Evolutionary conservation across 2,888 invertebrate species (phyloP).

Genomic region (Automeris io): DNA sequence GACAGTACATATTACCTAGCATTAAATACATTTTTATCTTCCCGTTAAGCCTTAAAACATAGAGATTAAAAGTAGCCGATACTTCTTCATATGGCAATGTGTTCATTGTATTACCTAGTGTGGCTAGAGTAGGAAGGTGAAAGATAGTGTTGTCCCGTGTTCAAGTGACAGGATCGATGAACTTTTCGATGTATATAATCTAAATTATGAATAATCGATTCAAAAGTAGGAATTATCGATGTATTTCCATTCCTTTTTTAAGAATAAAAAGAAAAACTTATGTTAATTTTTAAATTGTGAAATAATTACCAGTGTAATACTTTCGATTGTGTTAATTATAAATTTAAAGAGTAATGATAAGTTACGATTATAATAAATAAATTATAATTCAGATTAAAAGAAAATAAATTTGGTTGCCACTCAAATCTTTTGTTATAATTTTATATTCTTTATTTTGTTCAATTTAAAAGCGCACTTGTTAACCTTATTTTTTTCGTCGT

Average conservation of each 20-base stretch:
- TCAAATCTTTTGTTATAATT: slow-evolving; percentile 26
- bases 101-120: slow-evolving; percentile 64
- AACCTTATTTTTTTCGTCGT: no score
- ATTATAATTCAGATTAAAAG: slow-evolving; percentile 42
- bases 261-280: slow-evolving; percentile 4
- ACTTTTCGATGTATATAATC: slow-evolving; percentile 38
- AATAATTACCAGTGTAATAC: slow-evolving; percentile 16
- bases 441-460: slow-evolving; percentile 20
- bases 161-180: slow-evolving; percentile 35
- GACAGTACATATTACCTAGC: no score
- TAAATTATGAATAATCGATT: slow-evolving; percentile 27
- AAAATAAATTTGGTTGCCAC: slow-evolving; percentile 35
- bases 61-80: slow-evolving; percentile 13
- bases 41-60: slow-evolving; percentile 10
- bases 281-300: slow-evolving; percentile 11
- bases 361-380: slow-evolving; percentile 22
- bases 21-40: slow-evolving; percentile 6
- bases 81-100: slow-evolving; percentile 47
- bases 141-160: slow-evolving; percentile 45
- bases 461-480: no score
- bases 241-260: slow-evolving; percentile 24
- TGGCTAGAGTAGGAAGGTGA: slow-evolving; percentile 53
- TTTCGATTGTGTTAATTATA: slow-evolving; percentile 14
- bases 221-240: slow-evolving; percentile 19
- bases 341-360: neutral